Base-by-base conservation (phyloP, 1,140 invertebrate genomes). In the Delia radicum region DNA sequence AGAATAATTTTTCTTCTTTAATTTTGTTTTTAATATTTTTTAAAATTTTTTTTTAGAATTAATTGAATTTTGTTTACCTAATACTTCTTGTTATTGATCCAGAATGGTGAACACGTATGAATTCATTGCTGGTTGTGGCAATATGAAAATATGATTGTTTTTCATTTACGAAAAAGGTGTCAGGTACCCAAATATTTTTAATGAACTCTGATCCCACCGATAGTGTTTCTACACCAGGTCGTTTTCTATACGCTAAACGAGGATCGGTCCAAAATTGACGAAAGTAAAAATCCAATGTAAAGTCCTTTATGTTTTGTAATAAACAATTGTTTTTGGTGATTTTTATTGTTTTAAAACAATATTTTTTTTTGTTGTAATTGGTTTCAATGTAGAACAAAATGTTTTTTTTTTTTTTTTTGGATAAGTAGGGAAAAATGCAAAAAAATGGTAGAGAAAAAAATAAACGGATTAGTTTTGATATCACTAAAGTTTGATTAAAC, bases 71-170 rank as follows among this genome's bases (percentile, higher is more conserved):
- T 67, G 75, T 91, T 93, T 90, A 96, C 96, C 96, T 92, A 90
- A 98, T 97, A 90, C 95, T 97, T 87, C 96, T 91, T 78, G 96
- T 95, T 82, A 98, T 96, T 87, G 94, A 94, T 82, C 96, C 96
- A 79, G 95, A 95, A 87, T 96, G 93, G 89, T 96, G 94, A 87
- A 98, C 97, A 79, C 96, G 91, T 88, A 98, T 96, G 90, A 98
- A 97, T 89, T 98, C 96, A 90, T 98, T 97, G 88, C 94, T 96
- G 80, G 96, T 98, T 86, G 97, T 98, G 78, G 96, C 96, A 87
- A 95, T 94, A 89, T 99, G 97, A 90, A 98, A 98, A 90, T 97
- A 97, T 78, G 96, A 97, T 89, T 96, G 96, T 90, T 98, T 98
- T 89, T 98, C 97, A 88, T 98, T 99, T 82, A 95, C 96, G 90